Evolutionary conservation across 2,888 invertebrate species (phyloP), one percentile per base, ranked within the genome.

Genomic region (Polietes domitor): DNA sequence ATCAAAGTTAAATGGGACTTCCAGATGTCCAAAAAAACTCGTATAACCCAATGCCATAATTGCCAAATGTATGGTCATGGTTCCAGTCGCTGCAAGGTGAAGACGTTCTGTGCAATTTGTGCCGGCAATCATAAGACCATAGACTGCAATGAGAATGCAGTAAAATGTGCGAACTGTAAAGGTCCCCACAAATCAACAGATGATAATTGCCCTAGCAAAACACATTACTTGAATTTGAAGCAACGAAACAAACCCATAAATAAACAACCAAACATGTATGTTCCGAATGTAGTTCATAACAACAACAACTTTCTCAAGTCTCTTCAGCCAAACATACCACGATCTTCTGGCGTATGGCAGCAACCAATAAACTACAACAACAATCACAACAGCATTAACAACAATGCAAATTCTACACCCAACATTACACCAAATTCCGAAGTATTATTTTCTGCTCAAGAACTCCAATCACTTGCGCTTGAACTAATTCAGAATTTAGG

Each of bases 151-250:
- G 72, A 26, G 5, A n/a, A 61, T 3, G n/a, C 50, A 12, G 28
- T 47, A 21, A 78, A 78, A 73, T 78, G 78, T 24, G 72, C 65
- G 1, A 78, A 78, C 32, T 72, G 53, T 6, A 37, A 78, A 9
- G 63, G 78, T 4, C 26, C 72, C 0, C 72, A 78, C 21, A 50
- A 78, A 41, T 78, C 41, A 32, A 72, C 72, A 12, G 32, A 19
- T 32, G n/a, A 61, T 15, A 47, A 50, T 9, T 71, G 71, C 15
- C 71, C 47, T 7, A 65, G 75, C 12, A 58, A 58, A 77, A 7
- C 12, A 12, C 12, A 61, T 10, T 28, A 28, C 12, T 28, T 61
- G 28, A n/a, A 26, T 12, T 1, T 61, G 2, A 61, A 28, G 15
- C 61, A 61, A 28, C 26, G 28, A 28, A 24, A 24, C 55, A 19